A percentile compares a stretch with the other conserved stretches of the same genome.
Conservation (phyloP, 2,797 vertebrate species). For the Erethizon dorsatum region DNA sequence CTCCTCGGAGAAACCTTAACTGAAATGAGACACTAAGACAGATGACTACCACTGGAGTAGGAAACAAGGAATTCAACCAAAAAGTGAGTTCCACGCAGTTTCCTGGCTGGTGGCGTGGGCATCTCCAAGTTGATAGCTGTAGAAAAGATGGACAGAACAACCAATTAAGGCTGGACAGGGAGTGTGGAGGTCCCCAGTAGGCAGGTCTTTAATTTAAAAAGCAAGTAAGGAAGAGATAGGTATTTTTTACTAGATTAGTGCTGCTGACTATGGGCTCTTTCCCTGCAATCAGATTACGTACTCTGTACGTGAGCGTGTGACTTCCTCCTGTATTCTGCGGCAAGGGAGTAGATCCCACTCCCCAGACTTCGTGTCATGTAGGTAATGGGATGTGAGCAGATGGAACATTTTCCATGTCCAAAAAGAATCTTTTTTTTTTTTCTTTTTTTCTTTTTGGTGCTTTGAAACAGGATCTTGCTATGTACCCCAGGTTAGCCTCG, state of each 20-base stretch:
- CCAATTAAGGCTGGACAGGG: background rate
- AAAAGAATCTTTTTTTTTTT: background rate
- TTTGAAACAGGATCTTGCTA: background rate
- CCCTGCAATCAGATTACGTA: background rate
- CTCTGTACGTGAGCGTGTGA: too few species aligned
- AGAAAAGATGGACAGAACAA: background rate
- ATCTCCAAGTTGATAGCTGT: background rate
- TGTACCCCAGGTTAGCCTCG: background rate
- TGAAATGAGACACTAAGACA: background rate
- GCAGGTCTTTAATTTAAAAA: background rate
- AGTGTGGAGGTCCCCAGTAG: background rate
- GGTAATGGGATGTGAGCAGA: background rate
- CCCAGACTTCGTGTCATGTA: background rate
- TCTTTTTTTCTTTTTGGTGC: background rate
- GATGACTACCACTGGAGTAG: too few species aligned
- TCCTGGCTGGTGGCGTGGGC: rapidly evolving
- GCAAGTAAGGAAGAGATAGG: background rate
- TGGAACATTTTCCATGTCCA: background rate
- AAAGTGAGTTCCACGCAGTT: background rate
- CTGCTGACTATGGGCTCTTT: background rate
- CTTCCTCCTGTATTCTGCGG: background rate
- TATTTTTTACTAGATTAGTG: background rate
- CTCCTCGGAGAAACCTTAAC: background rate
- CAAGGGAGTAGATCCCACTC: background rate
- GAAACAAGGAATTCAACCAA: background rate